Evolutionary conservation across 2,797 vertebrate genomes (phyloP), one percentile per base, ranked within the genome.

Genomic region (Zalophus californianus): DNA sequence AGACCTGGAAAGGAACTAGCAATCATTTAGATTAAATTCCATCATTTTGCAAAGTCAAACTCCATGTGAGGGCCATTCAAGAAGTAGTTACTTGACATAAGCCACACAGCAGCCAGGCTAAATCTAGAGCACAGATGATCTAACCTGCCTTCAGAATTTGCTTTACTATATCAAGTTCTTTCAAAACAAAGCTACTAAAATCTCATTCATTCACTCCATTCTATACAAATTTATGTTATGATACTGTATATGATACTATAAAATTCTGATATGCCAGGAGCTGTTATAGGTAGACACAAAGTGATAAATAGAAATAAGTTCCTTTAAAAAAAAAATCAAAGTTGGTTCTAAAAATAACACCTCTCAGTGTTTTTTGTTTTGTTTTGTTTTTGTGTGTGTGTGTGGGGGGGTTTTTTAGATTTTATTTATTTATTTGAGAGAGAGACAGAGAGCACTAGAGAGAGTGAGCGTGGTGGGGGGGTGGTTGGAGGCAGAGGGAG

Each of bases 41-140:
- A 64, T 90, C 48, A 85, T 72, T 85, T 78, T 92, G 21, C 80
- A 96, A 94, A 97, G 75, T 87, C 27, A 80, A 52, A 90, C 20
- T 79, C 38, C 27, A 44, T 54, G 62, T 77, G 32, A 82, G 1
- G 25, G 1, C 11, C 35, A 85, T 66, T 89, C n/a, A 52, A 38
- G n/a, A 86, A 90, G 8, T 14, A 64, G 27, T 52, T 86, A 96
- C 52, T 54, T 79, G 44, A 86, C 1, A 6, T 72, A 85, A 93
- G 23, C 35, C 84, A 90, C 29, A 44, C 6, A 32, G 48, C 8
- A 41, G 44, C 79, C 48, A 77, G 41, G 44, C 27, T 75, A 80
- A 66, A 68, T 48, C 52, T 79, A 75, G n/a, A 68, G 48, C n/a
- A 73, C 32, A 92, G 52, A 85, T 96, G 52, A 85, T 35, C 11